These are phyloP conservation scores for Heterochromis multidens DNA, from an alignment of 2,113 vertebrate species.

Conservation along the genomic window DNA sequence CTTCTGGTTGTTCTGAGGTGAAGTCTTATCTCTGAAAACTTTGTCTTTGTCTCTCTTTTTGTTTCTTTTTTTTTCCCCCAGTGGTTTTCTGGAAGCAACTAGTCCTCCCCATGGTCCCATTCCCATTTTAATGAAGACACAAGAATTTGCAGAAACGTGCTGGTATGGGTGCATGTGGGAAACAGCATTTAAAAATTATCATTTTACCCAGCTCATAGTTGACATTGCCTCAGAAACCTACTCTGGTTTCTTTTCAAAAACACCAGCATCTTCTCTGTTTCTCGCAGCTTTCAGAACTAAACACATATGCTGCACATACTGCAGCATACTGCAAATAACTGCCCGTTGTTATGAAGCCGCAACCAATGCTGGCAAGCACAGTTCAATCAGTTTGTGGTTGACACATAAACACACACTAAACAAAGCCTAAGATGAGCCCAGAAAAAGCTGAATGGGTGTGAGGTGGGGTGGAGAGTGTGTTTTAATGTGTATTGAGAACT, in stretches of 20 bases:
- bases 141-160: not conserved
- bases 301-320: not conserved
- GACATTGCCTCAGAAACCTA: not conserved
- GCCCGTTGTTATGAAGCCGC: not conserved
- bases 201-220: not conserved
- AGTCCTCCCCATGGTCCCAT: not conserved
- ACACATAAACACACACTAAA: not conserved
- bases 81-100: fast-evolving
- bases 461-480: not conserved
- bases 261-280: not conserved
- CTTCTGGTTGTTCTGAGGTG: not conserved
- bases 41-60: not conserved
- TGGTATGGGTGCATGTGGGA: not conserved
- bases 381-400: not conserved
- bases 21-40: not conserved
- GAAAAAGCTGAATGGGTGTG: not conserved
- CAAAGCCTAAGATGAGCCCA: not conserved
- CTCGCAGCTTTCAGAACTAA: not conserved
- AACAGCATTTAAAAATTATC: not conserved
- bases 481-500: constrained; percentile 52
- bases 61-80: not conserved
- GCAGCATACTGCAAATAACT: not conserved
- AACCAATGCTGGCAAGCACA: not conserved
- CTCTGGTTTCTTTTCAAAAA: not conserved
- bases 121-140: not conserved